Evolutionary conservation across 2,113 vertebrate genomes (phyloP).

Genomic region (crab-eating macaque (Macaca fascicularis)): T2T-MFA8v1.1 NC_088380.1:173025501-173026000

Average conservation of each 20-base stretch:
- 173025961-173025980: background rate
- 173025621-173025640: background rate
- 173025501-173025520: background rate
- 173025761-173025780: background rate
- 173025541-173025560: background rate
- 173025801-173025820: background rate
- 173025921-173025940: background rate
- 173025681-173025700: background rate
- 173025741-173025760: background rate
- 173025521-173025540: background rate
- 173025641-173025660: background rate
- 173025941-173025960: background rate
- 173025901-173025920: background rate
- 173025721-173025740: background rate
- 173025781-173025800: background rate
- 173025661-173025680: background rate
- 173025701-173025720: background rate
- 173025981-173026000: background rate
- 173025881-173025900: background rate
- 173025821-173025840: background rate
- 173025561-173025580: constrained; percentile 41
- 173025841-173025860: background rate
- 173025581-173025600: background rate
- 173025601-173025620: background rate
- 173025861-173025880: background rate